Percentiles rank a stretch among this genome's conserved stretches.
These are phyloP conservation scores for Charadrius vociferus DNA, from an alignment of 2,113 vertebrate species.

Conservation along the genomic window DNA sequence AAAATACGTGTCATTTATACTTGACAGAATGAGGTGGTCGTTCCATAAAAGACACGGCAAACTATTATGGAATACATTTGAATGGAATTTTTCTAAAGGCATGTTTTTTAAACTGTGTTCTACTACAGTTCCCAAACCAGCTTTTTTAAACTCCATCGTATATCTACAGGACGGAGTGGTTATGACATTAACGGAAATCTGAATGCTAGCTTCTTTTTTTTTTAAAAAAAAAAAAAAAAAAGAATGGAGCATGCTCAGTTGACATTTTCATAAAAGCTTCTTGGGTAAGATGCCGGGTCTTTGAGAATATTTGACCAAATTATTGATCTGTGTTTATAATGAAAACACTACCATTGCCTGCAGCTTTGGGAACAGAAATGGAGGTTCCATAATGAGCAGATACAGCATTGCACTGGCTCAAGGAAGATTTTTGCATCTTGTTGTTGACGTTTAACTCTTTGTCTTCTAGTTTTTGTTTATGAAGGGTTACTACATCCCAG, in stretches of 20 bases:
- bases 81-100: not conserved
- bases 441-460: conserved; percentile 33
- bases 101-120: not conserved
- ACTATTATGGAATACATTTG: not conserved
- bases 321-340: conserved; percentile 5
- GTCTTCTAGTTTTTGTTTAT: conserved; percentile 30
- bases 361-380: not conserved
- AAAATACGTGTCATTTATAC: not conserved
- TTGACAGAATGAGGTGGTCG: not conserved
- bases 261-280: not conserved
- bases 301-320: not conserved
- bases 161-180: not conserved
- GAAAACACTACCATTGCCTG: not conserved
- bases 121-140: not conserved
- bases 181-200: not conserved
- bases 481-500: conserved; percentile 11
- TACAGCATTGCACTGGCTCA: not conserved
- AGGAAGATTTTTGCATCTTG: not conserved
- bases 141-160: not conserved
- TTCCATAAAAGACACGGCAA: not conserved
- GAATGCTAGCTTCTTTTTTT: not conserved
- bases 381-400: not conserved
- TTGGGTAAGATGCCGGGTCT: not conserved
- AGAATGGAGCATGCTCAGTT: not conserved
- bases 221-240: not conserved